Base-by-base conservation (phyloP, 92 coral and sea anemone genomes). In the Diadumene lineata region DNA sequence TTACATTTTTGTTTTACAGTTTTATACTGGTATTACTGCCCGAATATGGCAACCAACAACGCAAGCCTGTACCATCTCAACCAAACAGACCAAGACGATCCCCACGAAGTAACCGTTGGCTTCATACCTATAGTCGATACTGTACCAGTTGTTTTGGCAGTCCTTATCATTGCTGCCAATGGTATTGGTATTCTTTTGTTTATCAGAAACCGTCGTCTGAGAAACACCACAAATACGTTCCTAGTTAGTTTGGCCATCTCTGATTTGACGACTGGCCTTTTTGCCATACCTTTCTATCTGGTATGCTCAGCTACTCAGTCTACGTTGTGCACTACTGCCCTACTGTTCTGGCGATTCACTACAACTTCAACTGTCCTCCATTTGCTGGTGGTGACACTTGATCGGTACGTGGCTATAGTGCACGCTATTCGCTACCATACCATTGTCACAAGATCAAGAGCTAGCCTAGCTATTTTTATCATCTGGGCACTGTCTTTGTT, bases 331-430 rank as follows among this genome's bases (percentile, higher is more conserved):
- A 58, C 69, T 0, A 43, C 83, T 17, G 76, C 98, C 11, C 34
- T 46, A 43, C 33, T 82, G 1, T 68, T 80, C 50, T 73, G 73
- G 62, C 86, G 91, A 2, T 93, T 93, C 67, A 86, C 91, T 1
- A 84, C 90, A 33, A 83, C 87, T 22, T 93, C 97, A 0, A 72
- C 98, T n/a, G 88, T 93, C 7, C 87, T 90, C 25, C 98, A 93
- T 46, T 83, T 93, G 25, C 57, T 91, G 48, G 32, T 83, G 33
- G 85, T 93, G 33, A 85, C 97, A 7, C 72, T 81, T 26, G 98
- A 93, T 58, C 93, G 98, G 19, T 93, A 90, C 70, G 66, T 80
- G n/a, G 87, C 90, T 33, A 93, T 93, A 26, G 90, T 93, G 19
- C 57, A 71, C 19, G 81, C 96, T 17, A 83, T 90, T 68, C 85